Evolutionary conservation across 2,888 invertebrate genomes (phyloP), one percentile per base, ranked within the genome.

Genomic region (Eulithis prunata): DNA sequence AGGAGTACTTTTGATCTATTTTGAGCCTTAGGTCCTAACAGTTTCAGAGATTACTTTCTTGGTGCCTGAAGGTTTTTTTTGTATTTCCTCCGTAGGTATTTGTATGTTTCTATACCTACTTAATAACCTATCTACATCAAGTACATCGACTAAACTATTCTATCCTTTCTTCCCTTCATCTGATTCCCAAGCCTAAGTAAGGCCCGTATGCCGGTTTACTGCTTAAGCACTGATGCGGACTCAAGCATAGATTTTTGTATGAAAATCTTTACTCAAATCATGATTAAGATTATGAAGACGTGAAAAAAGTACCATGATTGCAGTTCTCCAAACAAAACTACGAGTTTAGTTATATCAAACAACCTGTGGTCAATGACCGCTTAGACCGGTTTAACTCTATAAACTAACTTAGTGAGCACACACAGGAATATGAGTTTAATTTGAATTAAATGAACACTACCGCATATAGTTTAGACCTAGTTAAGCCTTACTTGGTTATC

Each of bases 361-460:
- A 47, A 14, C 2, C 14, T 7, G 45, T 14, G 47, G 47, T 14
- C 46, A 46, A 28, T 64, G 41, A 56, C 49, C 64, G 58, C 28
- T 38, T 38, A 53, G 43, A 13, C 13, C 54, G 13, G 53, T 54
- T 60, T 46, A 60, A 60, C 60, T 60, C 58, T 60, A 54, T 45
- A 32, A 56, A 58, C 57, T 47, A 54, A 57, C 57, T 57, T 36
- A 57, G 57, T 62, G 51, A 41, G 54, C 49, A 62, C 61, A 56
- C 49, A 61, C 28, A 14, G 45, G 43, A 56, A 54, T 62, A 49
- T 62, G 32, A 62, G 21, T 58, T 51, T 49, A 62, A 62, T 53
- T 62, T 54, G 45, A 28, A 49, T 49, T 62, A 49, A 62, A 54
- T 32, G 53, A 12, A 28, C 49, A 49, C 21, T 62, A 11, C 61